Conservation (phyloP, 2,113 vertebrate species). For the Ptilonorhynchus violaceus region DNA sequence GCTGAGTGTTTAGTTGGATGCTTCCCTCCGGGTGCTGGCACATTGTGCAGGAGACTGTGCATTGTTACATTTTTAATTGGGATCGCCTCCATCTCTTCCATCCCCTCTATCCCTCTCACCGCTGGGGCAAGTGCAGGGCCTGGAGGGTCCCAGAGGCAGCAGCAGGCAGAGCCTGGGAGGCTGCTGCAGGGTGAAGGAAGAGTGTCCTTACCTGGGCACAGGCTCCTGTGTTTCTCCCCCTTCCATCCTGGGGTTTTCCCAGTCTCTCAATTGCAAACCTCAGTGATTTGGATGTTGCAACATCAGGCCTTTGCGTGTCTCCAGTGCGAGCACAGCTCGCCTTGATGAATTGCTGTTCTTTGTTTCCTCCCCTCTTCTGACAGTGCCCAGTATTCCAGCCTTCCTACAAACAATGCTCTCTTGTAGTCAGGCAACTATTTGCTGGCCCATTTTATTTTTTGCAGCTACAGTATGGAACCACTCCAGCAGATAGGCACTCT, state of each 20-base stretch:
- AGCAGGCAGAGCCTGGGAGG: neutral
- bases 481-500: neutral
- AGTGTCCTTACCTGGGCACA: neutral
- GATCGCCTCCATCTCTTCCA: neutral
- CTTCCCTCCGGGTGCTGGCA: neutral
- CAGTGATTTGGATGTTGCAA: neutral
- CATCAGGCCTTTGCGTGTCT: constrained; percentile 9
- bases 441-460: constrained; percentile 41
- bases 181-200: neutral
- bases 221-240: neutral
- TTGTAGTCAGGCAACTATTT: constrained; percentile 49
- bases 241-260: neutral
- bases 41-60: neutral
- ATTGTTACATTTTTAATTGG: accelerated
- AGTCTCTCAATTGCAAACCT: neutral
- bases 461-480: constrained; percentile 25
- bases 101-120: neutral
- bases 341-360: constrained; percentile 56
- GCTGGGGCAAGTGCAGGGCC: neutral
- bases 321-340: neutral
- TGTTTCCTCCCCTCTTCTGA: constrained; percentile 36
- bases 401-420: constrained; percentile 22
- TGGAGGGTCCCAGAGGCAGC: neutral
- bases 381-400: constrained; percentile 48
- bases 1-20: neutral